Conservation (phyloP, 2,888 invertebrate genomes). For the Yponomeuta evonymella region DNA sequence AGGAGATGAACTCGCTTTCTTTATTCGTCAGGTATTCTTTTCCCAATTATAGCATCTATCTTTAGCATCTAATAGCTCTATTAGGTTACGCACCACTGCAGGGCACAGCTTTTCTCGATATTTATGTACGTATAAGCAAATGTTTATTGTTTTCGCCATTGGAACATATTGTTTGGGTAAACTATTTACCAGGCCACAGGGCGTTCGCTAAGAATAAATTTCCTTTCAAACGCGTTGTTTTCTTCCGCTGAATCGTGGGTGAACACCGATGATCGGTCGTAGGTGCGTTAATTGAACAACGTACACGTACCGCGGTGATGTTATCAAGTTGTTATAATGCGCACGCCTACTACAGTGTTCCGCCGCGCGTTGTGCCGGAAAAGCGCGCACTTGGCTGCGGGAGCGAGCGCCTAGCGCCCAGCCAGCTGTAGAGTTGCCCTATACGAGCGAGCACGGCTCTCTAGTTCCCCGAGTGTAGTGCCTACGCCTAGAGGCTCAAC, state of each 20-base stretch:
- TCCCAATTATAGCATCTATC: too few relatives aligned
- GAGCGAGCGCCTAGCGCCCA: background rate
- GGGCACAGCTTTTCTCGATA: too few relatives aligned
- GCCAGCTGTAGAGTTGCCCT: background rate
- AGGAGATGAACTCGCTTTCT: too few relatives aligned
- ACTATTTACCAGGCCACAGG: background rate
- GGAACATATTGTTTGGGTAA: background rate
- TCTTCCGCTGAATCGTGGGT: background rate
- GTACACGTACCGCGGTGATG: background rate
- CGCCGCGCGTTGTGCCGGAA: conserved; percentile 22
- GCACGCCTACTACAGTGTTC: conserved; percentile 20
- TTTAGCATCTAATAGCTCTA: too few relatives aligned
- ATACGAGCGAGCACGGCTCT: background rate
- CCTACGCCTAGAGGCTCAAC: background rate
- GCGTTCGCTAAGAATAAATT: background rate
- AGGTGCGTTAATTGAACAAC: background rate
- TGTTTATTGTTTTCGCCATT: background rate
- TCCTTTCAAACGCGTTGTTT: background rate
- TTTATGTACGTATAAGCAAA: too few relatives aligned
- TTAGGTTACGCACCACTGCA: too few relatives aligned
- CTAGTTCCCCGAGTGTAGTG: too few relatives aligned
- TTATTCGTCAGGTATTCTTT: too few relatives aligned
- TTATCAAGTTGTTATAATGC: conserved; percentile 14
- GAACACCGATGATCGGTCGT: background rate
- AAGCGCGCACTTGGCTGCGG: conserved; percentile 5